These are phyloP conservation scores for Palythoa grandiflora DNA, from an alignment of 92 coral and sea anemone genomes.

Conservation along the genomic window DNA sequence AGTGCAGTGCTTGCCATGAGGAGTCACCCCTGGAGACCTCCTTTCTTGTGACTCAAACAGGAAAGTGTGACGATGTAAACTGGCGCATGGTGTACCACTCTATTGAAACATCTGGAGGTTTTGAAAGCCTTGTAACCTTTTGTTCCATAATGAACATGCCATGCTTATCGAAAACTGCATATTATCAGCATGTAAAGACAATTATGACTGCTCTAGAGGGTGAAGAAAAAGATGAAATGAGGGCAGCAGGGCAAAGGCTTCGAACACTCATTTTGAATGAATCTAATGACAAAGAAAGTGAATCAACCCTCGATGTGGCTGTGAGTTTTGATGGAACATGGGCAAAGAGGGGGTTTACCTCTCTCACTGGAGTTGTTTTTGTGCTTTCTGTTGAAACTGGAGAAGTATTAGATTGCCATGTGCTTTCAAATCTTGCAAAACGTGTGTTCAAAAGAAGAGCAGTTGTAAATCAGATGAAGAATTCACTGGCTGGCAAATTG, in stretches of 20 bases:
- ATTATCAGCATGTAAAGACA: constrained; percentile 48
- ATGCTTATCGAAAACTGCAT: constrained; percentile 34
- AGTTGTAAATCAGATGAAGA: constrained; percentile 51
- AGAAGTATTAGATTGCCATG: background rate
- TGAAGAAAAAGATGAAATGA: constrained; percentile 65
- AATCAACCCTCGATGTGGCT: constrained; percentile 13
- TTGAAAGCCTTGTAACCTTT: constrained; percentile 65
- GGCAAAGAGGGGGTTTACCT: constrained; percentile 8
- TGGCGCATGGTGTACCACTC: constrained; percentile 41
- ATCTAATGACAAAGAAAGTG: constrained; percentile 15
- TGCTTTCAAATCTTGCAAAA: constrained; percentile 42
- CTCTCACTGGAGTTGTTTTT: constrained; percentile 46
- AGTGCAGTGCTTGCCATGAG: constrained; percentile 48
- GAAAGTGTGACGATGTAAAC: constrained; percentile 31
- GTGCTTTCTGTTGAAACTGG: constrained; percentile 28
- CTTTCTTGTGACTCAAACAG: constrained; percentile 33
- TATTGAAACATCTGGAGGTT: constrained; percentile 56
- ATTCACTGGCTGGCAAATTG: constrained; percentile 41
- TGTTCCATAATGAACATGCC: constrained; percentile 67
- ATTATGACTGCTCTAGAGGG: constrained; percentile 35
- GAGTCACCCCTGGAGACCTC: constrained; percentile 26
- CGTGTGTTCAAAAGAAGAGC: constrained; percentile 58
- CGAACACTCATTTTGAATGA: constrained; percentile 40
- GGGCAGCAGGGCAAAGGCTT: constrained; percentile 49
- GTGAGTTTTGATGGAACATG: background rate